Evolutionary conservation across 2,797 vertebrate species (phyloP), one percentile per base, ranked within the genome.

Genomic region (Paedocypris micromegethes): DNA sequence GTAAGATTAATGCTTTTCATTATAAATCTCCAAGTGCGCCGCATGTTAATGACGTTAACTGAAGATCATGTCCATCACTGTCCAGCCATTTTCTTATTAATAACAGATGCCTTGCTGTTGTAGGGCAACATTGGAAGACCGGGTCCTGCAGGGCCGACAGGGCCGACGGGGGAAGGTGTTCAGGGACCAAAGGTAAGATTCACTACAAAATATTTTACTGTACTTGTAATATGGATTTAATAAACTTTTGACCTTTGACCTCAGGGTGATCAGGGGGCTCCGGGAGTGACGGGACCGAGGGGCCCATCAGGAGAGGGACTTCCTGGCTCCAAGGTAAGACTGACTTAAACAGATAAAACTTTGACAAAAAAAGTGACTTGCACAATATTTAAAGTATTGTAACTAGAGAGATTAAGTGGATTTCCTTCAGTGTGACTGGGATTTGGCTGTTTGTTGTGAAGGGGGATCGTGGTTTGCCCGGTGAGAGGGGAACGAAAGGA

Each of bases 111-210:
- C 48, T 50, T 82, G 55, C 79, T 38, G 73, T 80, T 84, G 66
- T 79, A 96, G 94, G 94, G 94, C 74, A 85, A 83, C 78, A 38
- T 68, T 59, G 94, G 94, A 70, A 86, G 91, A 23, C 77, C 86
- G 79, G 94, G 94, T 41, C 79, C 83, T 57, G 75, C 83, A 64
- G 94, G 94, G 9, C 82, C 88, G 79, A 45, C 66, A 60, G 94
- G 94, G 70, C 90, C 91, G 70, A 83, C 84, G 64, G 93, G 94
- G 63, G 91, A 93, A 81, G 91, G 93, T 65, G 85, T 93, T 83
- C 94, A 94, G 85, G 94, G 94, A 66, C 82, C 86, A 75, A 97
- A 95, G 91, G 94, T 94, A 90, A 83, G 80, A 48, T 40, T 45
- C 46, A 56, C 49, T 49, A 5, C 23, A 47, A 9, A 46, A 9